Base-by-base conservation (phyloP, 2,888 invertebrate genomes). In the Rhingia campestris region DNA sequence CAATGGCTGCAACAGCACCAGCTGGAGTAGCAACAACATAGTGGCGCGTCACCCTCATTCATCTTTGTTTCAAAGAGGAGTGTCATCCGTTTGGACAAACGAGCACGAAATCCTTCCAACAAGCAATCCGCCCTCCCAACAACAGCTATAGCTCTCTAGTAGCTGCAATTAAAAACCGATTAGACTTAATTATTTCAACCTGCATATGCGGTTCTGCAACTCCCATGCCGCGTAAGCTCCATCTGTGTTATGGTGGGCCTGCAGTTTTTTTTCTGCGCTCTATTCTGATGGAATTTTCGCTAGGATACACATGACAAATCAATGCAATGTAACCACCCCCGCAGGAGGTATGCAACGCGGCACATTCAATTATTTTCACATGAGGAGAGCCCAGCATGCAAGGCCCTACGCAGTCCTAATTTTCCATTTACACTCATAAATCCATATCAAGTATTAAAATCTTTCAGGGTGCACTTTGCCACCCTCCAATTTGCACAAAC, bases 151-250 rank as follows among this genome's bases (percentile, higher is more conserved):
- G 79, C 73, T 67, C 69, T 67, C 69, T 58, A 61, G 35, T 47
- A 82, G 63, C 73, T 74, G 82, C 82, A 82, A 82, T 82, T 82
- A 82, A 82, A 82, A 82, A 82, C 79, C 82, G 82, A 82, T 82
- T 82, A 82, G 77, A 73, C 82, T 82, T 82, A 69, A 82, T 82
- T 82, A 79, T 82, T 79, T 73, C 73, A 64, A 64, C 82, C 82
- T 73, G 79, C 64, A 74, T 74, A 82, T 82, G 73, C 73, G 63
- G 73, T 64, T 63, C 66, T 14, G 58, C 47, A 73, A 69, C 69
- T 47, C 22, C 37, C 10, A 30, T 35, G 32, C 35, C 58, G 12
- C 39, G 10, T 14, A 2, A 22, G 14, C 58, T 22, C 6, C 58
- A 58, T 41, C 49, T 1, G 10, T 6, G 5, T 39, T 39, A 22